Evolutionary conservation across 1,140 invertebrate species (phyloP), one percentile per base, ranked within the genome.

Genomic region (Diachasma alloeum): DNA sequence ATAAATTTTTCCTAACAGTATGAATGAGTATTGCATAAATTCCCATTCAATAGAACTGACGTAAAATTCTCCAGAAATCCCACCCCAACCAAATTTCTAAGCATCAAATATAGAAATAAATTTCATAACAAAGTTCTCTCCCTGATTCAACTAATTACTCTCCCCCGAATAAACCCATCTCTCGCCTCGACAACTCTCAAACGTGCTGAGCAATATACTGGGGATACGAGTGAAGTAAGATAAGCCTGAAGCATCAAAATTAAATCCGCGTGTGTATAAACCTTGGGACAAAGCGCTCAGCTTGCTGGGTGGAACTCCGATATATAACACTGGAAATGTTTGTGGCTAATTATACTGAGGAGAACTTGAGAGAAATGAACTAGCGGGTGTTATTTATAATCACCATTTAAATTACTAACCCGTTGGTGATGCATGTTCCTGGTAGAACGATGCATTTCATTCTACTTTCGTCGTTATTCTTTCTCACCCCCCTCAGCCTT

Each of bases 381-480:
- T 72, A 46, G 67, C 15, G 67, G 44, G 69, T 46, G 69, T 72
- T 72, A 72, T 72, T 72, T 72, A 72, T 72, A 72, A 72, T 72
- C 42, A n/a, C 69, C 39, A 42, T 72, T 72, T 72, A 72, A 72
- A 72, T 53, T 48, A 72, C 44, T 72, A 48, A 72, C 59, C 22
- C 59, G 59, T 63, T 72, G 69, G 44, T 53, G 39, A 72, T 72
- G 24, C 69, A 53, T 72, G 39, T 26, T 22, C 69, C 19, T n/a
- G 24, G 42, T 72, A 72, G 26, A 72, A 48, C 44, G 42, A 26
- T 36, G 22, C 9, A 63, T 63, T 59, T 63, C 22, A 63, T 63
- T 63, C 24, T 26, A 24, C 59, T 63, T 63, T 63, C 59, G 19
- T 26, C 59, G 22, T 63, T 63, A 6, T 63, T 63, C 24, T 10